A percentile compares a stretch with the other conserved stretches of the same genome.
These are phyloP conservation scores for Clistopyga incitator DNA, from an alignment of 2,888 invertebrate species.

Conservation along the genomic window DNA sequence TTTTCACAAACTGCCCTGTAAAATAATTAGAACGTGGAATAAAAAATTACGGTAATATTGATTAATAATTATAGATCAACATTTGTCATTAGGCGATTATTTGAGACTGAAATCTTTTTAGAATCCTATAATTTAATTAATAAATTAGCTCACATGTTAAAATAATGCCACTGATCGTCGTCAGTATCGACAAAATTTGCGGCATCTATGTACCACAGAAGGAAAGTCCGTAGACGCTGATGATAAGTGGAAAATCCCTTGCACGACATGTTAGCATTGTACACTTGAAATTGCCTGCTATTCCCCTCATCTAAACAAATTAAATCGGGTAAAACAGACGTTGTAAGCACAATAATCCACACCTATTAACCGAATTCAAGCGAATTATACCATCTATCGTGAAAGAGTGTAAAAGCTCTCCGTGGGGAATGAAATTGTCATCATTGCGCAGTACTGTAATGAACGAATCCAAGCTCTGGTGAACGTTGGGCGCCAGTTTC, in stretches of 20 bases:
- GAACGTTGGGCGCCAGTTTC: conserved; percentile 89
- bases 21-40: too few relatives aligned
- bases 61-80: too few relatives aligned
- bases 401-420: conserved; percentile 89
- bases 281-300: conserved; percentile 90
- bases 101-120: too few relatives aligned
- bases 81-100: too few relatives aligned
- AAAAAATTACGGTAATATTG: too few relatives aligned
- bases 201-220: conserved; percentile 98
- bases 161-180: conserved; percentile 96
- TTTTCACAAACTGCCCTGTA: too few relatives aligned
- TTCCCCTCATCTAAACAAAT: conserved; percentile 75
- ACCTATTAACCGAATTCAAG: not conserved
- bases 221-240: conserved; percentile 94
- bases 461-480: conserved; percentile 91
- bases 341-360: not conserved
- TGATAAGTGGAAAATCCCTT: conserved; percentile 93
- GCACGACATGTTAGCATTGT: conserved; percentile 89
- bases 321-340: not conserved
- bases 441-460: conserved; percentile 89
- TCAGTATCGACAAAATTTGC: conserved; percentile 97
- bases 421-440: conserved; percentile 91
- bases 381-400: conserved; percentile 82
- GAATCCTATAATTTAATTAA: not conserved
- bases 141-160: conserved; percentile 88